phyloP scores from a whole-genome alignment of 2,797 vertebrate species.

The Pangasius sanitwongsei region DNA sequence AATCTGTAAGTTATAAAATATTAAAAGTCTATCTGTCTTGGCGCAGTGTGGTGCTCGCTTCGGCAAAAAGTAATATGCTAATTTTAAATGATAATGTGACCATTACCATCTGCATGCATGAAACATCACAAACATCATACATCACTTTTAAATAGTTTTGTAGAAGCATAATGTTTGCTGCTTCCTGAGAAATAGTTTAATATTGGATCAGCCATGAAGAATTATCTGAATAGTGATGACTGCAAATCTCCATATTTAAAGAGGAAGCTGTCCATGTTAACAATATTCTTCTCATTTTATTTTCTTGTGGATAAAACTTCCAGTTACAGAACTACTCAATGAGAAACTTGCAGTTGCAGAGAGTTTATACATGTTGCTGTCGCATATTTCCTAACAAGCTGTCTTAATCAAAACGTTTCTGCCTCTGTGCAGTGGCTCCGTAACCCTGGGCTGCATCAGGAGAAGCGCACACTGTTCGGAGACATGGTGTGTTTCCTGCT shows the following conservation, averaged over 20 bases:
- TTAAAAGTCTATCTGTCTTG: not conserved
- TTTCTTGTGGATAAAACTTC: not conserved
- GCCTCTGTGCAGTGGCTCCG: slow-evolving; percentile 83
- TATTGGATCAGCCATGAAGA: not conserved
- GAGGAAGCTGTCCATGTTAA: not conserved
- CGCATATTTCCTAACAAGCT: not conserved
- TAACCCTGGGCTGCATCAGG: slow-evolving; percentile 88
- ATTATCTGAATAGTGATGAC: not conserved
- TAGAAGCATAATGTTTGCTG: not conserved
- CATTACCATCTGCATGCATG: slow-evolving; percentile 18
- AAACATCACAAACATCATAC: not conserved
- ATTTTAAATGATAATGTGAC: slow-evolving; percentile 40
- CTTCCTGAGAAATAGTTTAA: not conserved
- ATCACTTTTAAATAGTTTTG: slow-evolving; percentile 27
- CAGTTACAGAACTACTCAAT: not conserved
- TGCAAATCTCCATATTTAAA: not conserved
- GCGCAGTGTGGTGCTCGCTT: not conserved
- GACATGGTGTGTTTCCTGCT: slow-evolving; percentile 97
- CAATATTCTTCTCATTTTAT: not conserved
- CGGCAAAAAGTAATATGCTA: slow-evolving; percentile 5
- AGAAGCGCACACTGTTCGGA: slow-evolving; percentile 93
- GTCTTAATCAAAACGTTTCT: not conserved
- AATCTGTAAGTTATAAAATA: slow-evolving; percentile 1
- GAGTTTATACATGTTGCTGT: not conserved
- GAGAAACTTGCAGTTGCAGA: too few species aligned